Base-by-base conservation (phyloP, 2,888 invertebrate genomes). In the Bellardia pandia region DNA sequence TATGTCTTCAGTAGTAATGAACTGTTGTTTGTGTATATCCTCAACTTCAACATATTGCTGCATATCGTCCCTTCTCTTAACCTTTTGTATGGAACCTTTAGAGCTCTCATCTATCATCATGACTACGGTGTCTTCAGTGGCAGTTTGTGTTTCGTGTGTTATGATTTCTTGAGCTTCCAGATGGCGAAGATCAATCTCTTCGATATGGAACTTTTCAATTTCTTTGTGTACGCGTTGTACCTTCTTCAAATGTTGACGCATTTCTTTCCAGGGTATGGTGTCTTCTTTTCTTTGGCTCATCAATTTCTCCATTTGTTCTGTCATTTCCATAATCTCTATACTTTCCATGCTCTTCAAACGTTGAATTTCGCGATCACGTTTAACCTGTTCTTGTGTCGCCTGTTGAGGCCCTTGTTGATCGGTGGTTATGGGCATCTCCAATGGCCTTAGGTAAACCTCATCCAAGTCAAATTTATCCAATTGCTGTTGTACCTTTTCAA, bases 81-180 rank as follows among this genome's bases (percentile, higher is more conserved):
- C 62, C 88, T 93, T 92, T 1, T 92, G 89, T 64, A 93, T 91
- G 0, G 92, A 92, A 11, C 90, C 88, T 89, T 93, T 92, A 2
- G 93, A 91, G 53, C 90, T 92, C 30, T 93, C 91, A 62, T 93
- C 93, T 13, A 95, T 93, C 90, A 95, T 95, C 78, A 95, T 92
- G 58, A 95, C 93, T 1, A 95, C 94, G 9, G 94, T 95, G 82
- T 96, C 95, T 92, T 96, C 95, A 83, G 95, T 94, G 86, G 94
- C 94, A 5, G 94, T 94, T 40, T 95, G 91, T 33, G 95, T 94
- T 92, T 96, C 95, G 88, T 95, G 90, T 6, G 51, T 88, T 14
- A 90, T 88, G 6, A 89, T 82, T 53, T 91, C 90, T 53, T 92
- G 91, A 1, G 91, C 89, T 71, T 91, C 90, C 86, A 91, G 89